A percentile compares a stretch with the other conserved stretches of the same genome.
phyloP scores from a whole-genome alignment of 2,888 invertebrate species.

The Dicycla oo region DNA sequence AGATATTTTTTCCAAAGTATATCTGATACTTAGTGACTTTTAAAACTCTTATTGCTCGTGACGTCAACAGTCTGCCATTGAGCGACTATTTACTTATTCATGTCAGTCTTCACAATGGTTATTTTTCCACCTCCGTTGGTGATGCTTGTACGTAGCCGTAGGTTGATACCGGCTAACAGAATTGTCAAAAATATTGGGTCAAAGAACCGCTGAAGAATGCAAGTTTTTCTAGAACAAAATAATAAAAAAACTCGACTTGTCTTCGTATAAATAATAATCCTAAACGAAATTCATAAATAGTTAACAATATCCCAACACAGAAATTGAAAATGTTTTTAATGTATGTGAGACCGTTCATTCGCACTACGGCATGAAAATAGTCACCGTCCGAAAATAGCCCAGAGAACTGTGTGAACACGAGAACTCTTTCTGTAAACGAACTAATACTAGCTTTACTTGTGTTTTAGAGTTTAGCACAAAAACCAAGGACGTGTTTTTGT shows the following conservation, averaged over 20 bases:
- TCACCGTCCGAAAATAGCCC: constrained; percentile 49
- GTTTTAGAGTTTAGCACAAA: constrained; percentile 6
- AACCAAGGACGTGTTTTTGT: too few relatives aligned
- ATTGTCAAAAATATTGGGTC: not conserved
- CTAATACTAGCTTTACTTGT: constrained; percentile 14
- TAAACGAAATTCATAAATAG: constrained; percentile 14
- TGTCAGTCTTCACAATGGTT: not conserved
- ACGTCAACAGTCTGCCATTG: not conserved
- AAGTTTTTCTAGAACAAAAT: not conserved
- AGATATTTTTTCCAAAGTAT: not conserved
- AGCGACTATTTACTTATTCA: not conserved
- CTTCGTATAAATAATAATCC: not conserved
- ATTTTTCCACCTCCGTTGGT: not conserved
- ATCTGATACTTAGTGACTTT: not conserved
- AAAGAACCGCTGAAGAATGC: not conserved
- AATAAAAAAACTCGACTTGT: not conserved
- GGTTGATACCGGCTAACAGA: not conserved
- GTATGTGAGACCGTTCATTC: constrained; percentile 48
- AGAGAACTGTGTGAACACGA: constrained; percentile 40
- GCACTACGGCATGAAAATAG: constrained; percentile 57
- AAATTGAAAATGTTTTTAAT: constrained; percentile 25
- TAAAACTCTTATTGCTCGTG: too few relatives aligned
- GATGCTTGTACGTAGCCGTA: not conserved
- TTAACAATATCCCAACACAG: constrained; percentile 3
- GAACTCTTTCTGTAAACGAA: constrained; percentile 40